Evolutionary conservation across 2,797 vertebrate genomes (phyloP), one percentile per base, ranked within the genome.

Genomic region (Kryptopterus vitreolus): DNA sequence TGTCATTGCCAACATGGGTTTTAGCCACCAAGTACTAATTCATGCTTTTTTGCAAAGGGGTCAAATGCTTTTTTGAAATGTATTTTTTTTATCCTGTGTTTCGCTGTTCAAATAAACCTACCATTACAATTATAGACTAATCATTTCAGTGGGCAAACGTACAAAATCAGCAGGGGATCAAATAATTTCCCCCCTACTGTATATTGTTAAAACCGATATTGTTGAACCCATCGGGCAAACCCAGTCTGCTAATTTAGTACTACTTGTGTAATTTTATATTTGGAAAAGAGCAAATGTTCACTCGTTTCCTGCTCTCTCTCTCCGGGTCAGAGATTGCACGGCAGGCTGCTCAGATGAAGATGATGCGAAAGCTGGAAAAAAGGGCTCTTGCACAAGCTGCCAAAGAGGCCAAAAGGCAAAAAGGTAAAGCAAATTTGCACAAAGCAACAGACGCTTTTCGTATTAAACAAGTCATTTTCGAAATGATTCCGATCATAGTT

Each of bases 291-390:
- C 26, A 63, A 66, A 73, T 78, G 75, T 58, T 77, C 58, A 78
- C 61, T 4, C n/a, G 53, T 77, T 82, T 79, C 65, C 65, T 83
- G 71, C 71, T 83, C 76, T 78, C 63, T 74, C 26, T 78, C 63
- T 74, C 26, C 70, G 55, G 63, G 75, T 88, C 92, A 99, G 97
- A 98, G 94, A 97, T 98, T 85, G 97, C 97, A 57, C 95, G 95
- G 80, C 96, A 98, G 92, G 97, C 96, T 81, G 95, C 97, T 82
- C 95, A 98, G 88, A 96, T 98, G 88, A 99, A 98, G 90, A 92
- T 98, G 87, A 93, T 97, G 88, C 95, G 95, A 86, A 98, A 96
- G 89, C 94, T 97, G 79, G 96, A 98, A 91, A 98, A 95, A 81
- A 96, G 98, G 85, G 97, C 97, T 50, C 93, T 96, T 88, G 95